Conservation (phyloP, 2,113 vertebrate genomes). For the Cygnus atratus region DNA sequence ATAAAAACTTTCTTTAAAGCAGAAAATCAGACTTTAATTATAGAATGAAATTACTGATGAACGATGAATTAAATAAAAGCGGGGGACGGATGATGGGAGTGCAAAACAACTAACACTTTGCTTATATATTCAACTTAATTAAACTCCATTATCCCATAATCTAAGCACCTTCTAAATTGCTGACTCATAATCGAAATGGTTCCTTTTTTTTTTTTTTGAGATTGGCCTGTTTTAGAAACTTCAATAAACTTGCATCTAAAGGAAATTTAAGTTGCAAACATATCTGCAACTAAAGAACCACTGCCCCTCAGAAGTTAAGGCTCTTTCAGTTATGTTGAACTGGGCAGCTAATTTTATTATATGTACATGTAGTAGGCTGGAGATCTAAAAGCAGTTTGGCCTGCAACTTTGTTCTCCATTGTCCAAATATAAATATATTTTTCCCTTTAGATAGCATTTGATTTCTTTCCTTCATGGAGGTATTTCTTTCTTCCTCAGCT, state of each 20-base stretch:
- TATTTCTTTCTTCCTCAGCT: background rate
- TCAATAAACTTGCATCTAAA: background rate
- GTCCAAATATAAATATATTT: background rate
- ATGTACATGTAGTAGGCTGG: rapidly evolving
- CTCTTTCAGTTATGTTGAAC: background rate
- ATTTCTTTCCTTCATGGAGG: background rate
- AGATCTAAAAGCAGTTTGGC: background rate
- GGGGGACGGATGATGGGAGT: no score
- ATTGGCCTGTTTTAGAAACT: background rate
- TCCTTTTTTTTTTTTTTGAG: background rate
- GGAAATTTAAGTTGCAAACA: background rate
- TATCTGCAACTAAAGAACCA: background rate
- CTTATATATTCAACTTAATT: background rate
- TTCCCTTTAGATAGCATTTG: background rate
- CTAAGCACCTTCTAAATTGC: background rate
- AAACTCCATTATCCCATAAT: background rate
- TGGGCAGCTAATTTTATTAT: background rate
- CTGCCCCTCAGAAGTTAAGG: background rate
- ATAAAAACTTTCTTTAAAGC: background rate
- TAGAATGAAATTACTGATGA: background rate
- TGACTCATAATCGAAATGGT: background rate
- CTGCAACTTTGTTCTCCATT: background rate
- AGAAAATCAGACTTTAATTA: background rate
- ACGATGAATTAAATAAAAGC: background rate
- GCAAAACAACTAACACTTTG: background rate